These are phyloP conservation scores for Ailuropoda melanoleuca DNA, from an alignment of 2,113 vertebrate species.

Conservation along the genomic window DNA sequence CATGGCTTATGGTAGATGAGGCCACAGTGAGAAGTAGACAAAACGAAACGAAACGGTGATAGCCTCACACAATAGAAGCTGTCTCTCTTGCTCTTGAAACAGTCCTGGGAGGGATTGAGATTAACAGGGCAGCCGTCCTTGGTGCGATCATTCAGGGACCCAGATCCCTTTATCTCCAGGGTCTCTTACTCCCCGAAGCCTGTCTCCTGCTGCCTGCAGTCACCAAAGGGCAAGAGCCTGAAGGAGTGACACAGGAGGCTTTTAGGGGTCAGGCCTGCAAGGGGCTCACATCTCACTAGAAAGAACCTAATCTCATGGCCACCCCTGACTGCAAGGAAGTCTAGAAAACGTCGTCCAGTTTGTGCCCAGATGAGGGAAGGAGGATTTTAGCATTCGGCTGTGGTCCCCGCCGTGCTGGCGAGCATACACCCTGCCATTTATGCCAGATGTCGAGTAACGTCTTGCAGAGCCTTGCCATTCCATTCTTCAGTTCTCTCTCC, in stretches of 20 bases:
- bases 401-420: too few relatives aligned
- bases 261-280: not conserved
- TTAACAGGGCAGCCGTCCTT: not conserved
- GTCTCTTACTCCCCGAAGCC: not conserved
- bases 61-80: not conserved
- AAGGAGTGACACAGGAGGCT: not conserved
- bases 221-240: not conserved
- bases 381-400: not conserved
- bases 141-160: not conserved
- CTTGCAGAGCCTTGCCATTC: not conserved
- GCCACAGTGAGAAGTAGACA: not conserved
- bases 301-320: not conserved
- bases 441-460: not conserved
- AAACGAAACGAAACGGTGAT: too few relatives aligned
- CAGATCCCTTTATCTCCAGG: not conserved
- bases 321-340: not conserved
- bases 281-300: not conserved
- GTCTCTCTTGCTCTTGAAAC: not conserved
- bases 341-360: not conserved
- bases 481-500: not conserved
- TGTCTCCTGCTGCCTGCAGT: not conserved
- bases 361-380: not conserved
- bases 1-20: not conserved
- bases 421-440: fast-evolving
- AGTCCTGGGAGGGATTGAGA: not conserved